Evolutionary conservation across 2,113 vertebrate genomes (phyloP).

Genomic region (Nannobrachium achirus): DNA sequence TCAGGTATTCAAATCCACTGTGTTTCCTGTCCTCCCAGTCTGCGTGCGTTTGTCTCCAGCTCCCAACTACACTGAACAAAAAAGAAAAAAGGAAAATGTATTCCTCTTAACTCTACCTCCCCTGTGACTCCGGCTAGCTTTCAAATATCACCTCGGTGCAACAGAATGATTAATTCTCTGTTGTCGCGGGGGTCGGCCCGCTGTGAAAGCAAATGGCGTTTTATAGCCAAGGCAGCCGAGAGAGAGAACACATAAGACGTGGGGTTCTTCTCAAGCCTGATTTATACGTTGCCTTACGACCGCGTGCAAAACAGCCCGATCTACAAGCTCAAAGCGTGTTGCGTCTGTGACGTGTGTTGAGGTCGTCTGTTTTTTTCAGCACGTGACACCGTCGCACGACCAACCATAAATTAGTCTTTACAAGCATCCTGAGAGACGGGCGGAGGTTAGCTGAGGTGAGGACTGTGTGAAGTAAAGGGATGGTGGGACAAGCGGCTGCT

Average conservation of each 20-base stretch:
- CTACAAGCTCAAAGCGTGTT: too few species aligned
- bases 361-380: too few species aligned
- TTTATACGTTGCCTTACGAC: too few species aligned
- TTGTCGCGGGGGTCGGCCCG: conserved; percentile 4
- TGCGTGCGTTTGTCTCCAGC: conserved; percentile 24
- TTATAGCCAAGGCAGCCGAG: conserved; percentile 16
- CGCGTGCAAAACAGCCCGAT: too few species aligned
- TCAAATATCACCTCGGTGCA: conserved; percentile 36
- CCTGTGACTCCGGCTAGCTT: conserved; percentile 25
- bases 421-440: too few species aligned
- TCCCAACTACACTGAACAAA: conserved; percentile 10
- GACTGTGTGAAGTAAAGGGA: too few species aligned
- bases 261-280: too few species aligned
- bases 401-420: too few species aligned
- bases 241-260: conserved; percentile 3
- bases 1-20: conserved; percentile 66
- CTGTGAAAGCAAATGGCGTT: conserved; percentile 16
- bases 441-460: too few species aligned
- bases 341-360: too few species aligned
- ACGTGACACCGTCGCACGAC: too few species aligned
- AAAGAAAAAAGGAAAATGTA: conserved; percentile 44
- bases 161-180: conserved; percentile 15
- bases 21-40: conserved; percentile 37
- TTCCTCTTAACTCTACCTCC: conserved; percentile 42
- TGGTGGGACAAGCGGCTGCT: too few species aligned